A percentile compares a stretch with the other conserved stretches of the same genome.
These are phyloP conservation scores for Acyrthosiphon pisum DNA, from an alignment of 1,140 invertebrate species.

Conservation along the genomic window DNA sequence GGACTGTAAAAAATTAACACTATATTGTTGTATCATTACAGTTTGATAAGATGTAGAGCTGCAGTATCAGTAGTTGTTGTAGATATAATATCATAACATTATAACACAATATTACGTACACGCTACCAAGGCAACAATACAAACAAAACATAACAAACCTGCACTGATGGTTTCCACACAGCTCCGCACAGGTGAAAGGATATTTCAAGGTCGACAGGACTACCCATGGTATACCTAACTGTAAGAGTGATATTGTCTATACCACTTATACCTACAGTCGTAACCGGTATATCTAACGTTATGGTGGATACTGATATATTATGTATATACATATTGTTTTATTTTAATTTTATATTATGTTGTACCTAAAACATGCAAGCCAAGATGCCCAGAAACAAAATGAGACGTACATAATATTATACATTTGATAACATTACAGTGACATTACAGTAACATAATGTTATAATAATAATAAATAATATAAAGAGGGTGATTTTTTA, in stretches of 20 bases:
- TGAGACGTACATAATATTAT: no score
- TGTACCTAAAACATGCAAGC: no score
- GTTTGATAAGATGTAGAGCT: not conserved
- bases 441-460: no score
- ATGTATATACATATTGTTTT: no score
- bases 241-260: not conserved
- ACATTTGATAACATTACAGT: no score
- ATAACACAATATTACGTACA: not conserved
- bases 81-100: not conserved
- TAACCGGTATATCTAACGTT: not conserved
- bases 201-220: constrained; percentile 26
- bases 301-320: not conserved
- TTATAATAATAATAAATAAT: no score
- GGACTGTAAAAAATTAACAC: not conserved
- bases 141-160: not conserved
- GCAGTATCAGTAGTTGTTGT: not conserved
- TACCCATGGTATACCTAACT: no score
- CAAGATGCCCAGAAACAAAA: no score
- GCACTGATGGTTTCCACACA: not conserved
- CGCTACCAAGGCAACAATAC: constrained; percentile 27
- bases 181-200: constrained; percentile 1
- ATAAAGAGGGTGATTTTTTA: no score
- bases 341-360: no score
- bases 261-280: not conserved
- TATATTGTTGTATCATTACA: not conserved